Base-by-base conservation (phyloP, 1,140 invertebrate species). In the Psix sp. region DNA sequence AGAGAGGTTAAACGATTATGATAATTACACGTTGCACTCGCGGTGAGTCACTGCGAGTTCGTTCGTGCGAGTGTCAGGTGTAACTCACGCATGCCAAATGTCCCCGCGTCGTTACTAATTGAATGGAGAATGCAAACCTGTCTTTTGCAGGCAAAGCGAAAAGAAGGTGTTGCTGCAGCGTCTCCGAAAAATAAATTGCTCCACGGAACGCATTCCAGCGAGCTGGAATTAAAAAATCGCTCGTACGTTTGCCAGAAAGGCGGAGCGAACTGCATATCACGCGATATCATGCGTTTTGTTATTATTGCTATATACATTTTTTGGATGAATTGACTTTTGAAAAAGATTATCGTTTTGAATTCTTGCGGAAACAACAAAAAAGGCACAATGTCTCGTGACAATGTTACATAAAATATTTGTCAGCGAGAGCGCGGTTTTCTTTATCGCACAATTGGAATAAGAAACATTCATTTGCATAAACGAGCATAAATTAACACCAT, bases 21-120 rank as follows among this genome's bases (percentile, higher is more conserved):
- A 62, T 62, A 70, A 70, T 70, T 70, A 33, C 66, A 70, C 11
- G 45, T 33, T 45, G 17, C 2, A 7, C 35, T 35, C 45, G 39
- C 46, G 42, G 40, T 70, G 56, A 70, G 7, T 70, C 66, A 71
- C 42, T 20, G 46, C 20, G 17, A n/a, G 48, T 33, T 65, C 14
- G 13, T 24, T 14, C 24, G 59, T 57, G 35, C 29, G 43, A 68
- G 54, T 68, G 54, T 68, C 66, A 52, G 45, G 52, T 54, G 54
- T 24, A 46, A 35, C 48, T 39, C 56, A 39, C 56, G 40, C 38
- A 60, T 31, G 54, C 39, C 42, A 38, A 68, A 46, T 68, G 46
- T 59, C 65, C 40, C 48, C 48, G 39, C 40, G 29, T 52, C 31
- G 65, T 11, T 26, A 16, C 26, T 49, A 57, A 68, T 68, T 51